phyloP scores from a whole-genome alignment of 2,888 invertebrate genomes.

The Danaus chrysippus region DNA sequence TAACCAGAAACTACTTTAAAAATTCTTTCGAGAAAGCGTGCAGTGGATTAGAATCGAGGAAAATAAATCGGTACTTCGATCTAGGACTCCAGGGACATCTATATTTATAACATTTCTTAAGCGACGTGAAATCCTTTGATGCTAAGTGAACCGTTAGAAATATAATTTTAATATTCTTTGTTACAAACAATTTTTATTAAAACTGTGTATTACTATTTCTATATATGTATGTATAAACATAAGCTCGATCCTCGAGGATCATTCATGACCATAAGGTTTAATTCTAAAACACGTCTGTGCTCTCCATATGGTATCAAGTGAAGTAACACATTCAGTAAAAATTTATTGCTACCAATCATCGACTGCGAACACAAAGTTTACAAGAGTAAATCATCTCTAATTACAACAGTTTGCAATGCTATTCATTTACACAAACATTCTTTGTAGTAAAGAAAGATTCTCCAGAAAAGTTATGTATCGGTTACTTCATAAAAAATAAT shows the following conservation, averaged over 20 bases:
- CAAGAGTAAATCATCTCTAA: constrained; percentile 22
- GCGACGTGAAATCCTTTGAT: too few species aligned
- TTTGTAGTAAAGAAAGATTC: constrained; percentile 4
- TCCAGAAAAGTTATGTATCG: constrained; percentile 5
- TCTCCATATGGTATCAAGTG: background rate
- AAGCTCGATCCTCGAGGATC: background rate
- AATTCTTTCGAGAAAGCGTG: too few species aligned
- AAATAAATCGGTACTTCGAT: too few species aligned
- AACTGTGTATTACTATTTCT: too few species aligned
- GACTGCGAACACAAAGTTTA: constrained; percentile 16
- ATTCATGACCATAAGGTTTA: background rate
- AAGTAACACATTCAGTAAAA: constrained; percentile 14
- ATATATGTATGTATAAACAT: too few species aligned
- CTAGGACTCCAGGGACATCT: too few species aligned
- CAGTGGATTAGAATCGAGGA: too few species aligned
- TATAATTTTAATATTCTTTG: too few species aligned
- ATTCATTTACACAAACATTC: constrained; percentile 19
- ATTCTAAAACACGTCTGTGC: background rate
- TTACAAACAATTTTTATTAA: too few species aligned
- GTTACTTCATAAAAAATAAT: constrained; percentile 6
- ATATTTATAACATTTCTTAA: too few species aligned
- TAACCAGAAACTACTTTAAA: constrained; percentile 5
- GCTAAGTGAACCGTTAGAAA: too few species aligned
- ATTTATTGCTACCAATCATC: constrained; percentile 20
- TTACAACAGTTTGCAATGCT: constrained; percentile 17